Percentiles rank a stretch among this genome's conserved stretches.
phyloP scores from a whole-genome alignment of 1,140 invertebrate genomes.

The Neodiprion virginianus region DNA sequence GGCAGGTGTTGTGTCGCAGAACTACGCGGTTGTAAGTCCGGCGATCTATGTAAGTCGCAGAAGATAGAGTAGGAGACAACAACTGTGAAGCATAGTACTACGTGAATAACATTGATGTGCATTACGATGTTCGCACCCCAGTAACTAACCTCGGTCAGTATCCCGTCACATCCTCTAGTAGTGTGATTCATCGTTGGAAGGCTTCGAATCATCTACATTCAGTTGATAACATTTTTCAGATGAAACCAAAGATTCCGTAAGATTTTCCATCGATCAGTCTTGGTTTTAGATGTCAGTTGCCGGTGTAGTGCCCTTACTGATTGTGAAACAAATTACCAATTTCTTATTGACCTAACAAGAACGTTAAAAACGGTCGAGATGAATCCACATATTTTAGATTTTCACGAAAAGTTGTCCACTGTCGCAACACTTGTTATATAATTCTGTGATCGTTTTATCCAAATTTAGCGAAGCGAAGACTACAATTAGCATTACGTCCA shows the following conservation, averaged over 20 bases:
- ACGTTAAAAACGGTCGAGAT: too few species aligned
- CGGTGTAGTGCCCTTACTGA: not conserved
- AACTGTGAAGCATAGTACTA: constrained; percentile 42
- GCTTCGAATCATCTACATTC: constrained; percentile 37
- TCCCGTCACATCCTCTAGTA: constrained; percentile 14
- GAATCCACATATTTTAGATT: constrained; percentile 29
- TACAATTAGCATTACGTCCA: not conserved
- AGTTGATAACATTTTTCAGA: constrained; percentile 36
- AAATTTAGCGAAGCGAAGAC: not conserved
- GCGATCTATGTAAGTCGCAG: constrained; percentile 39
- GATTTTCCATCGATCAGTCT: not conserved
- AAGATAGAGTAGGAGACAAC: constrained; percentile 43
- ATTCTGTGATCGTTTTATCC: not conserved
- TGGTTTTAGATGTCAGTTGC: not conserved
- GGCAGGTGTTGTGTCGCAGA: constrained; percentile 45
- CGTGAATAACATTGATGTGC: constrained; percentile 45
- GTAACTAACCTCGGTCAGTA: constrained; percentile 36
- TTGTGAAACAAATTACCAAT: too few species aligned
- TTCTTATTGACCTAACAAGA: too few species aligned
- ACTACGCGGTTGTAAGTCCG: constrained; percentile 45
- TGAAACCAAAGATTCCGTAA: constrained; percentile 15
- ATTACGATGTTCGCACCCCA: constrained; percentile 51
- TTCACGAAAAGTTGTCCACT: constrained; percentile 30
- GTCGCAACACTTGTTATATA: constrained; percentile 36
- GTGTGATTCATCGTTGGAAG: not conserved